Conservation (phyloP, 1,140 invertebrate species). For the Marisa cornuarietis region DNA sequence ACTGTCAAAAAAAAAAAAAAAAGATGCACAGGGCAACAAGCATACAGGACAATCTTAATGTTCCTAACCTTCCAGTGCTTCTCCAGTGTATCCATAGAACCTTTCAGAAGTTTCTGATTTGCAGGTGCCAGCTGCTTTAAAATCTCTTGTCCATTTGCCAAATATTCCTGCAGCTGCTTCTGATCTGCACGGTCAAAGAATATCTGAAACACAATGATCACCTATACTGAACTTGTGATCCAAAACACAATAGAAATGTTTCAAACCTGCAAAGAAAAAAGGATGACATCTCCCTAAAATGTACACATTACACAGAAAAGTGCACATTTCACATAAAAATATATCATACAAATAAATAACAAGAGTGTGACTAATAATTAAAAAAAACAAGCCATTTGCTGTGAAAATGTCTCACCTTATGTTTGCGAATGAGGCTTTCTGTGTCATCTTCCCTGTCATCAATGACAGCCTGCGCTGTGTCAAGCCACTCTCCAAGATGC, state of each 20-base stretch:
- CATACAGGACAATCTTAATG: not conserved
- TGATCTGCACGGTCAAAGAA: conserved; percentile 89
- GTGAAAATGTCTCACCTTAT: conserved; percentile 62
- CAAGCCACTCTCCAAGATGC: conserved; percentile 85
- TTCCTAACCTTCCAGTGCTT: conserved; percentile 52
- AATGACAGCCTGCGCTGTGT: conserved; percentile 82
- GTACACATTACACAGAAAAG: not conserved
- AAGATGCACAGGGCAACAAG: not conserved
- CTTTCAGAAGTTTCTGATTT: conserved; percentile 74
- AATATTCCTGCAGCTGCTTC: conserved; percentile 79
- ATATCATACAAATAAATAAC: not conserved
- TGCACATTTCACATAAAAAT: not conserved
- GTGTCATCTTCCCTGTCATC: conserved; percentile 83
- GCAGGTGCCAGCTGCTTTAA: conserved; percentile 75
- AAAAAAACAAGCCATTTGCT: not conserved
- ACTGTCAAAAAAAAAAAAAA: not conserved
- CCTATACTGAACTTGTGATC: not conserved
- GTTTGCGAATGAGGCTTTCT: conserved; percentile 79
- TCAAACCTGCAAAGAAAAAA: not conserved
- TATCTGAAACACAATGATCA: conserved; percentile 70
- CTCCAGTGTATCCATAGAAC: conserved; percentile 42
- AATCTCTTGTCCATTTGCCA: conserved; percentile 82
- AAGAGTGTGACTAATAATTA: not conserved
- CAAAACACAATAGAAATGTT: not conserved
- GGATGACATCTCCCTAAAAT: not conserved